A percentile compares a stretch with the other conserved stretches of the same genome.
These are phyloP conservation scores for Myotis findleyi DNA, from an alignment of 2,797 vertebrate species.

Conservation along the genomic window DNA sequence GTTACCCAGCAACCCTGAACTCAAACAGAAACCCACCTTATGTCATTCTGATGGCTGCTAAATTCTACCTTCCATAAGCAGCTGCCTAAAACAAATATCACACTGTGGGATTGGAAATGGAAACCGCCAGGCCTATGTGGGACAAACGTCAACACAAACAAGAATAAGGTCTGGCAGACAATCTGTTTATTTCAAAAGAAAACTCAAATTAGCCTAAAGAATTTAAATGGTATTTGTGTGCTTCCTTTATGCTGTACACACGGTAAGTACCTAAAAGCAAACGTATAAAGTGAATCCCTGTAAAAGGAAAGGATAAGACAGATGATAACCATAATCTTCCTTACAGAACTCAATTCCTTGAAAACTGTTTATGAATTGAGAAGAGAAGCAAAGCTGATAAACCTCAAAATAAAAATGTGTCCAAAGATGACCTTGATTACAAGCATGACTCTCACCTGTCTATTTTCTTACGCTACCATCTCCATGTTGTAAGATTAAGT, in stretches of 20 bases:
- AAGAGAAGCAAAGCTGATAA: not conserved
- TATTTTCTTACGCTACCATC: not conserved
- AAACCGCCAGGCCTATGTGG: not conserved
- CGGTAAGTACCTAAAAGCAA: not conserved
- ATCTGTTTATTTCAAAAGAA: conserved; percentile 38
- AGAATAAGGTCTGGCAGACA: not conserved
- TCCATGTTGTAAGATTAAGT: not conserved
- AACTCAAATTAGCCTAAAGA: conserved; percentile 37
- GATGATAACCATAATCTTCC: conserved; percentile 11
- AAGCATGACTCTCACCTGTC: not conserved
- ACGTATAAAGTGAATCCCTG: not conserved
- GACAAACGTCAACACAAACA: conserved; percentile 27
- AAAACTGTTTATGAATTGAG: conserved; percentile 11
- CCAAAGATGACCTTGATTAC: not conserved
- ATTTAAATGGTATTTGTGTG: not conserved
- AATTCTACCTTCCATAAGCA: conserved; percentile 58
- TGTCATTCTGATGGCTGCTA: conserved; percentile 1
- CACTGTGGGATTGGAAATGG: conserved; percentile 44
- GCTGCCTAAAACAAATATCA: conserved; percentile 65
- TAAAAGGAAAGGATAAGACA: not conserved
- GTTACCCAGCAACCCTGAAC: not conserved
- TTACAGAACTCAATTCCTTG: not conserved
- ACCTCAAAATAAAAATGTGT: not conserved
- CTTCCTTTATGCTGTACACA: not conserved
- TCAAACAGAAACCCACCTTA: conserved; percentile 40